Base-by-base conservation (phyloP, 2,113 vertebrate genomes). In the Crotalus viridis region DNA sequence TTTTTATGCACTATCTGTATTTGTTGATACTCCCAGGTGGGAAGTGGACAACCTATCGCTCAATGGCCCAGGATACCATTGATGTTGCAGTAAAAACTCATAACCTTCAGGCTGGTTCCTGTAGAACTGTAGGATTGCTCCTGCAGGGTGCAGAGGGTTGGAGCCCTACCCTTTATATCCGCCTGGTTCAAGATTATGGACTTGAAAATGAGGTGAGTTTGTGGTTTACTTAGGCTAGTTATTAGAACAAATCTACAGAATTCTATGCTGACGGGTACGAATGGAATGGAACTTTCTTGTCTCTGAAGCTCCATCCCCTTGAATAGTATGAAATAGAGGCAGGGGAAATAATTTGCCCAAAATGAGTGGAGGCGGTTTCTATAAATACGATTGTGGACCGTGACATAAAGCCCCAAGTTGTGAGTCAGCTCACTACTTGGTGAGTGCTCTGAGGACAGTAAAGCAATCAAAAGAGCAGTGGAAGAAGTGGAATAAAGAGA, bases 41-140 rank as follows among this genome's bases (percentile, higher is more conserved):
- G 48, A 99, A 99, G 97, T 99, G 99, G 99, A 99, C 99, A 0
- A 99, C 99, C 0, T 99, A 99, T 94, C 98, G 99, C 2, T 97
- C 99, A 54, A 99, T 99, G 99, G 99, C 99, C 0, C 98, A 99
- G 93, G 99, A 99, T 92, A 97, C 99, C 10, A 94, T 99, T 57
- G 97, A 99, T 4, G 97, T 97, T 0, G 98, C 98, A 1, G 0
- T 99, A 74, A 97, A 97, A 94, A 87, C 95, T 0, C 98, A 99
- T 51, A 21, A n/a, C 5, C 97, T 99, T 61, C 93, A 96, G 4
- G 98, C 98, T 0, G 97, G 97, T 7, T 97, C 98, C 48, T 98
- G 98, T 92, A 98, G 90, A 85, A 99, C 99, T 0, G 97, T 98
- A 39, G 98, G 99, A 0, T 97, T 99, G 94, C 97, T 97, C 96